Base-by-base conservation (phyloP, 2,797 vertebrate genomes). In the Coluber constrictor region DNA sequence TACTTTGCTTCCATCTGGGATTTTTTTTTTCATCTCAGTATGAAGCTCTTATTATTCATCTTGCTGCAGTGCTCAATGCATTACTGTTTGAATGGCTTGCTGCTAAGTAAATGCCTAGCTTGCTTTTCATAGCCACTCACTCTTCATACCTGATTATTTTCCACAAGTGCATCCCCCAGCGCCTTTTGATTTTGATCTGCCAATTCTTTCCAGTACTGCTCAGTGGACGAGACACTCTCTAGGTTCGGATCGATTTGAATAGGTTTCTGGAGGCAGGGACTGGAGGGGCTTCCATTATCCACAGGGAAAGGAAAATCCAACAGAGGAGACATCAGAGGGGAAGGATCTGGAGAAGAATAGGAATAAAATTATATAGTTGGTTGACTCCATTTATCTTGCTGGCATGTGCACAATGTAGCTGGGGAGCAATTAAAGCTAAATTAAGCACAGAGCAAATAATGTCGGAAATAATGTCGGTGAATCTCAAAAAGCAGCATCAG, bases 121-220 rank as follows among this genome's bases (percentile, higher is more conserved):
- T 88, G 23, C 0, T 32, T 61, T 6, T 20, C 13, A 79, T 0
- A 0, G 12, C 10, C 5, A 0, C 1, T 59, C 51, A 25, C 1
- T 55, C 86, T 32, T 59, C 94, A 94, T 96, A 99, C 99, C 97
- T 98, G 98, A 88, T 96, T 98, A 94, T 98, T 98, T 91, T 97
- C 96, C 70, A 97, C 96, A 88, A 98, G 92, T 0, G 98, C 97
- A 13, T 98, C 95, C 92, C 97, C 98, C 88, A 98, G 0, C 0
- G 94, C 97, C 90, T 95, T 97, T 94, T 97, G 97, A n/a, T 97
- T 98, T 89, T 97, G 96, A 89, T 98, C 97, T 0, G 97, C 97
- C 88, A 98, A 89, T 86, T 96, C 96, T 92, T 87, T 97, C 98
- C 98, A 99, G 92, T 95, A 96, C 0, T 92, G 96, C 95, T 97